These are phyloP conservation scores for Torymus aiolomorphi DNA, from an alignment of 2,888 invertebrate genomes.

Conservation along the genomic window DNA sequence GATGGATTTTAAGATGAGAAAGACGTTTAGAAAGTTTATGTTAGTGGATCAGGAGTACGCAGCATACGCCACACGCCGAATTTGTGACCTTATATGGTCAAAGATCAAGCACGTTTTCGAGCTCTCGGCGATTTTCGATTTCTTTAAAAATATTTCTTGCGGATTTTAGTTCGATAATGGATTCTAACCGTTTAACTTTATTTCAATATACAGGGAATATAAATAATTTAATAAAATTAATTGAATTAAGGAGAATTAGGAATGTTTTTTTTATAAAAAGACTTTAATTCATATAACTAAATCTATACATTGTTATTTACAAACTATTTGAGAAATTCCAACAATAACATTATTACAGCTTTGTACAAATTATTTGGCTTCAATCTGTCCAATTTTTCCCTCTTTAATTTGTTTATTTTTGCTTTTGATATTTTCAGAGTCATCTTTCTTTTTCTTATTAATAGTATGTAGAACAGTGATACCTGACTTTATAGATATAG, in stretches of 20 bases:
- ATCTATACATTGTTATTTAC: conserved; percentile 49
- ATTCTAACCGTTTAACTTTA: too few relatives aligned
- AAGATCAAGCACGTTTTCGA: conserved; percentile 32
- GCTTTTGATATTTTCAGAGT: neutral
- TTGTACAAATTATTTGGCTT: conserved; percentile 16
- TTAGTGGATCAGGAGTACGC: too few relatives aligned
- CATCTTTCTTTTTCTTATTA: conserved; percentile 10
- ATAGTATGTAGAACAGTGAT: conserved; percentile 17
- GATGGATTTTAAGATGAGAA: too few relatives aligned
- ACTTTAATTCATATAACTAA: neutral
- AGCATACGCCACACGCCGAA: conserved; percentile 7
- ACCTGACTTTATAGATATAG: conserved; percentile 40
- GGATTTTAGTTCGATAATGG: too few relatives aligned
- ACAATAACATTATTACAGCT: conserved; percentile 15
- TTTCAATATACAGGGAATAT: too few relatives aligned
- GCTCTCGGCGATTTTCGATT: conserved; percentile 5
- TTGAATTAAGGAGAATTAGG: neutral
- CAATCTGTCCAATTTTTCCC: conserved; percentile 5
- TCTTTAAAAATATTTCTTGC: neutral
- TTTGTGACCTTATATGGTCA: conserved; percentile 59
- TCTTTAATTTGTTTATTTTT: conserved; percentile 3
- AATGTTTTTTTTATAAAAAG: conserved; percentile 13
- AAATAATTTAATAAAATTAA: conserved; percentile 5
- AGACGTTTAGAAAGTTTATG: too few relatives aligned
- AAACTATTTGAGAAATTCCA: conserved; percentile 28